Conservation (phyloP, 2,888 invertebrate species). For the Enoplolaimus lenunculus region DNA sequence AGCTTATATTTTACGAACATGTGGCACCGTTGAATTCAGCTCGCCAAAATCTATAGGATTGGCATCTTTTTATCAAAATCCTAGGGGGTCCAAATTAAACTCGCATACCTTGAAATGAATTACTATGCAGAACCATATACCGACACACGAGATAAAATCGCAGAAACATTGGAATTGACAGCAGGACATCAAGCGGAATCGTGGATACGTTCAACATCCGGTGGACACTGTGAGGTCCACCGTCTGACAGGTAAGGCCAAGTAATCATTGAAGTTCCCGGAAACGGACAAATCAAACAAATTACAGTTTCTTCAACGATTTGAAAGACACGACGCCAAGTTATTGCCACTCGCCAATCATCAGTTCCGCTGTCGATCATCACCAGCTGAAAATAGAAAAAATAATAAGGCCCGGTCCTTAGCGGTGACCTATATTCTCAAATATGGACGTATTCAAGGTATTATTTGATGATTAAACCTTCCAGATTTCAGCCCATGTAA, state of each 20-base stretch:
- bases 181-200: constrained; percentile 88
- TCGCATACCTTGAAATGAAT: constrained; percentile 64
- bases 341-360: constrained; percentile 99
- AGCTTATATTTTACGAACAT: too few relatives aligned
- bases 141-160: constrained; percentile 96
- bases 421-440: too few relatives aligned
- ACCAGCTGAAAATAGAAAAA: constrained; percentile 62
- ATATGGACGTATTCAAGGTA: too few relatives aligned
- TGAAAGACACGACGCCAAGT: constrained; percentile 80
- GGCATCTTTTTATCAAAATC: too few relatives aligned
- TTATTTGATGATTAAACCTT: too few relatives aligned
- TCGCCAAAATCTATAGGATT: too few relatives aligned
- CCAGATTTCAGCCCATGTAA: too few relatives aligned
- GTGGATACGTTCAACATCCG: constrained; percentile 40
- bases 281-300: constrained; percentile 85
- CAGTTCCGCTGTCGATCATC: constrained; percentile 99
- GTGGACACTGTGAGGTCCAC: background rate
- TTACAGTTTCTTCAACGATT: constrained; percentile 61
- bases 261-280: background rate
- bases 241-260: constrained; percentile 14
- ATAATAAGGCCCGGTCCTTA: constrained; percentile 56
- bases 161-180: constrained; percentile 98
- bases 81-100: too few relatives aligned
- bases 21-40: too few relatives aligned
- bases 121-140: constrained; percentile 97